A percentile compares a stretch with the other conserved stretches of the same genome.
Conservation (phyloP, 2,888 invertebrate species). For the Apamea sordens region DNA sequence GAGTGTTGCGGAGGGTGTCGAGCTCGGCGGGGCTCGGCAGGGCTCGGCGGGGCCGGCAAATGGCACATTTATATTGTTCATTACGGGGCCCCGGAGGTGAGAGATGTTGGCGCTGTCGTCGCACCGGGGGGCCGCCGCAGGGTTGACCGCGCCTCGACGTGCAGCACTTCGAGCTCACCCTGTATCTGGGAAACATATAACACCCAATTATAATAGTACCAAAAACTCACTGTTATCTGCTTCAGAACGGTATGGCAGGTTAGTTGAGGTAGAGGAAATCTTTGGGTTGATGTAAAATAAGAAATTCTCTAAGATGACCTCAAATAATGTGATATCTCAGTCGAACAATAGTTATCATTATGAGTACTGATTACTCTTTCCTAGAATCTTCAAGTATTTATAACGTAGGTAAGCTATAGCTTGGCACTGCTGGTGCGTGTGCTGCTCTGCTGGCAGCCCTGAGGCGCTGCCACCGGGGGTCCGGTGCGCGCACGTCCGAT, state of each 20-base stretch:
- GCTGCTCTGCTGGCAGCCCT: constrained; percentile 74
- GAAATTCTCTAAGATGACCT: not conserved
- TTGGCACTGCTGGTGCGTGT: not conserved
- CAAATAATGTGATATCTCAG: too few relatives aligned
- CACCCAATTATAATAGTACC: not conserved
- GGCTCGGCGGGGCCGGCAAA: constrained; percentile 73
- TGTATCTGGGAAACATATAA: constrained; percentile 35
- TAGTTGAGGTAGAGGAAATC: not conserved
- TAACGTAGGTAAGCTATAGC: too few relatives aligned
- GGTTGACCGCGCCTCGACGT: constrained; percentile 71
- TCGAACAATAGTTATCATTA: not conserved
- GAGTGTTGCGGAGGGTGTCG: constrained; percentile 59
- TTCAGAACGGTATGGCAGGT: not conserved
- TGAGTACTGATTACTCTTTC: not conserved
- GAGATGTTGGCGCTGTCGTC: constrained; percentile 87
- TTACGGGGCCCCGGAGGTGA: constrained; percentile 87
- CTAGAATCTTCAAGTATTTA: not conserved
- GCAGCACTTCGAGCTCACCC: not conserved
- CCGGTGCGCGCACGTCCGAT: constrained; percentile 77
- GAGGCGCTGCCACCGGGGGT: constrained; percentile 79
- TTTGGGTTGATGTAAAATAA: not conserved
- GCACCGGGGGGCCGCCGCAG: constrained; percentile 81
- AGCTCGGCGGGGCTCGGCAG: constrained; percentile 44
- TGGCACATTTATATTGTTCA: constrained; percentile 89
- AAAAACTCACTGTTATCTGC: not conserved